Percentiles rank a stretch among this genome's conserved stretches.
phyloP scores from a whole-genome alignment of 2,888 invertebrate genomes.

The Tryphoninae sp. region DNA sequence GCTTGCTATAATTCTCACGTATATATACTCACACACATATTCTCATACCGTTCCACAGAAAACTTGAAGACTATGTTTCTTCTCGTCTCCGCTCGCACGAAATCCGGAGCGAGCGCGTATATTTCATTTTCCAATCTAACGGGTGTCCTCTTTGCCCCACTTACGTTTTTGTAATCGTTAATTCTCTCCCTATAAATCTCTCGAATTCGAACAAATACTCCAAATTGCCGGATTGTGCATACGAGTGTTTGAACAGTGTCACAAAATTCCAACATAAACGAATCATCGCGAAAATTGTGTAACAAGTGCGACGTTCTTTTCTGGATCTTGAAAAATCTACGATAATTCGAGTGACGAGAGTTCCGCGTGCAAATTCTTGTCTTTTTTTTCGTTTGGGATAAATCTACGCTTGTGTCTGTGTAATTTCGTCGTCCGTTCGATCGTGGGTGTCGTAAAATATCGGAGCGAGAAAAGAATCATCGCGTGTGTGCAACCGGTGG shows the following conservation, averaged over 20 bases:
- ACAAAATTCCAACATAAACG: background rate
- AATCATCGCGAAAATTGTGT: background rate
- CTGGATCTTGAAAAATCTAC: background rate
- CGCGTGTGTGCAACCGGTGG: slow-evolving; percentile 26
- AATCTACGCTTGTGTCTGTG: background rate
- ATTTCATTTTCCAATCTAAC: slow-evolving; percentile 51
- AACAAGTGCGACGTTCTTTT: slow-evolving; percentile 10
- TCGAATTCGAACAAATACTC: background rate
- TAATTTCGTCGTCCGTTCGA: slow-evolving; percentile 10
- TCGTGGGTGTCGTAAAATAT: background rate
- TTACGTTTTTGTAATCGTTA: slow-evolving; percentile 16
- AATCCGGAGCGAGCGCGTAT: slow-evolving; percentile 32
- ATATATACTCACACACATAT: slow-evolving; percentile 14
- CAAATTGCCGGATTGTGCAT: background rate
- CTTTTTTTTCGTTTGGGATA: background rate
- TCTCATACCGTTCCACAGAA: too few species aligned
- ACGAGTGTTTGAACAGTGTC: background rate
- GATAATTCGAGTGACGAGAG: background rate
- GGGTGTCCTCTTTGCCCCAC: slow-evolving; percentile 23
- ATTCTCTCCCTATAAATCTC: background rate
- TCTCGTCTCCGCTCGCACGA: slow-evolving; percentile 33
- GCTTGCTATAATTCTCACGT: slow-evolving; percentile 25
- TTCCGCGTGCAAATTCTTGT: background rate
- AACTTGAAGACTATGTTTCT: slow-evolving; percentile 26
- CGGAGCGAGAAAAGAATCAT: slow-evolving; percentile 27